These are phyloP conservation scores for Chelonia mydas DNA, from an alignment of 2,797 vertebrate species.

Conservation along the genomic window DNA sequence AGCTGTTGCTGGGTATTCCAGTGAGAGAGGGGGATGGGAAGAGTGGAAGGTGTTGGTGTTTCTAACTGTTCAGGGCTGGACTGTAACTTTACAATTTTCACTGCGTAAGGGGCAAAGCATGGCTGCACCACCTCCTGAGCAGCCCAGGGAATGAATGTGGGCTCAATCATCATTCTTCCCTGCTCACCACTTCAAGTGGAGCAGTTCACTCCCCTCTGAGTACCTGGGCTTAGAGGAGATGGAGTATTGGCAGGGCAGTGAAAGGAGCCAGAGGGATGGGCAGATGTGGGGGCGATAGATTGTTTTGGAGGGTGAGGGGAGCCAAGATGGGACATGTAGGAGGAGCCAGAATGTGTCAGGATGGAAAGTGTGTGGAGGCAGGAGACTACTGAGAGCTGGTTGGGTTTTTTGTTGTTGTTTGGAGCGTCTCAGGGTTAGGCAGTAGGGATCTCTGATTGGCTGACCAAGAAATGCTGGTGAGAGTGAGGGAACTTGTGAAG, in stretches of 20 bases:
- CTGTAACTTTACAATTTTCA: neutral
- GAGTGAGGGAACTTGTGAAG: neutral
- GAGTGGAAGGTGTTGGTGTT: neutral
- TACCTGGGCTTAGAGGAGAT: neutral
- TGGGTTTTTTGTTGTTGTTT: neutral
- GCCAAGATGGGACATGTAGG: neutral
- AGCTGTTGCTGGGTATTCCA: neutral
- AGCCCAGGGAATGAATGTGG: neutral
- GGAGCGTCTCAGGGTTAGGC: neutral
- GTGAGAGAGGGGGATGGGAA: neutral
- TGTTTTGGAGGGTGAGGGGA: neutral
- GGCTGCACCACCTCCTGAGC: neutral
- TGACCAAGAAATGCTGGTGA: neutral
- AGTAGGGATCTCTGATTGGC: neutral
- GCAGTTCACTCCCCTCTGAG: neutral
- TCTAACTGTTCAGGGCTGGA: neutral
- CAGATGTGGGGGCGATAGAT: neutral
- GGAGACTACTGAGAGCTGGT: neutral
- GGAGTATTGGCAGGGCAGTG: neutral
- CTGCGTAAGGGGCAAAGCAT: neutral
- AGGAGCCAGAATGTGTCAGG: neutral
- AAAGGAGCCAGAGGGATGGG: neutral
- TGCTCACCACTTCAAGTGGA: neutral
- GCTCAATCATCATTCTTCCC: neutral
- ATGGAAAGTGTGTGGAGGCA: neutral